phyloP scores from a whole-genome alignment of 2,888 invertebrate species.

The Hirtodrosophila alboralis region DNA sequence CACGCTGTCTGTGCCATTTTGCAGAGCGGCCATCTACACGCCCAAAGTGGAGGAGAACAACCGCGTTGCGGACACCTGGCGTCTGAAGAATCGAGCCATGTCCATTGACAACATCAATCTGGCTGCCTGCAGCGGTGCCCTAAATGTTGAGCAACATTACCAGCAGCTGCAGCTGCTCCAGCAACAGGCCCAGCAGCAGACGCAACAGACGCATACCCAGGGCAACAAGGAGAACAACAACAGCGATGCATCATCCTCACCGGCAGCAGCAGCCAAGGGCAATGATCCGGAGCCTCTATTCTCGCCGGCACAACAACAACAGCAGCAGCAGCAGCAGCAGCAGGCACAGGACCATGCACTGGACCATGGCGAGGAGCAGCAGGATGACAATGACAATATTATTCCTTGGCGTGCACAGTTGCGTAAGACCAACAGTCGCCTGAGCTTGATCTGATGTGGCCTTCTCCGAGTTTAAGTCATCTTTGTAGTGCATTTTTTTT shows the following conservation, averaged over 20 bases:
- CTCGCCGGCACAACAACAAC: conserved; percentile 27
- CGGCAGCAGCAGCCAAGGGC: conserved; percentile 6
- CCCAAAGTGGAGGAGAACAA: conserved; percentile 87
- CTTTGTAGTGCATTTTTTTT: conserved; percentile 64
- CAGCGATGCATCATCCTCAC: conserved; percentile 17
- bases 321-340: conserved; percentile 29
- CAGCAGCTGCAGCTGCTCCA: conserved; percentile 81
- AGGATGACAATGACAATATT: conserved; percentile 88
- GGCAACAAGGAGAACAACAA: conserved; percentile 80
- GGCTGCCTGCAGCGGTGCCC: conserved; percentile 77
- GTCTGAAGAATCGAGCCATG: conserved; percentile 85
- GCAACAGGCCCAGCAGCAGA: conserved; percentile 61
- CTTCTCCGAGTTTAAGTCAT: conserved; percentile 20
- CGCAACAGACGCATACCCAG: conserved; percentile 1
- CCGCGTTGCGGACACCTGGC: conserved; percentile 85
- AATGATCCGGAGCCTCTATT: conserved; percentile 13
- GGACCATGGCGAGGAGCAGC: conserved; percentile 84
- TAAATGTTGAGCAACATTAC: conserved; percentile 75
- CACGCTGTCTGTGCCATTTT: conserved; percentile 52
- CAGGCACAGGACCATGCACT: conserved; percentile 3
- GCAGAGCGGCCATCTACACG: conserved; percentile 88
- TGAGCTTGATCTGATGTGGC: conserved; percentile 88
- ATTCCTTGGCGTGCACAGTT: conserved; percentile 96
- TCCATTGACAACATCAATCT: conserved; percentile 87
- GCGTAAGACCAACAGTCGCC: conserved; percentile 94